Evolutionary conservation across 2,797 vertebrate species (phyloP), one percentile per base, ranked within the genome.

Genomic region (Acanthurus leucopareius): DNA sequence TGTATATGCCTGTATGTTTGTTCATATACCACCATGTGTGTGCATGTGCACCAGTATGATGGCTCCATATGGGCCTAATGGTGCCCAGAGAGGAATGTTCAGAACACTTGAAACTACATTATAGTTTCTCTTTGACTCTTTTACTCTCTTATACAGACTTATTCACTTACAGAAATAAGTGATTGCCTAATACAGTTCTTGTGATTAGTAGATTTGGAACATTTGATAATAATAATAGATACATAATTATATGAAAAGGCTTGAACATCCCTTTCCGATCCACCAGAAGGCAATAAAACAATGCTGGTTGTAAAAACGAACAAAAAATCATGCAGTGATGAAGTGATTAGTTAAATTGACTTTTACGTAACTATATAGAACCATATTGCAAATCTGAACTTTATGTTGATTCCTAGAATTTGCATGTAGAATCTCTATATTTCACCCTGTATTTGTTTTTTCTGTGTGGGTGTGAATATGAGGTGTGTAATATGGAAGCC

Each of bases 21-120:
- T 62, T 1, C 68, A 44, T 72, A 35, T 35, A 35, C 32, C 1
- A 40, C 16, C 35, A 44, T 79, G 65, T 81, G 61, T 77, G 48
- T 38, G 40, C 44, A 16, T 56, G 58, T 58, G 78, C 44, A 47
- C 49, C 28, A 70, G 68, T 70, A 71, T 69, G 65, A 5, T 72
- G 64, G 66, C 76, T 80, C 83, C 88, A 91, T 93, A 90, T 86
- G 74, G 70, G 74, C 83, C 86, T 92, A 93, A 92, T 93, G 90
- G 82, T 80, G 67, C 83, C 53, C 63, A 72, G 64, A 80, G 63
- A 79, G 10, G 73, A 75, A 75, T 72, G 79, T 72, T 35, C 22
- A 72, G 69, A 78, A 81, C 9, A 7, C 69, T 72, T 80, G 63
- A 67, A 86, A 66, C 44, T 47, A 62, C 56, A 60, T 75, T 83